Evolutionary conservation across 2,113 vertebrate genomes (phyloP).

Genomic region (Galeopterus variegatus): DNA sequence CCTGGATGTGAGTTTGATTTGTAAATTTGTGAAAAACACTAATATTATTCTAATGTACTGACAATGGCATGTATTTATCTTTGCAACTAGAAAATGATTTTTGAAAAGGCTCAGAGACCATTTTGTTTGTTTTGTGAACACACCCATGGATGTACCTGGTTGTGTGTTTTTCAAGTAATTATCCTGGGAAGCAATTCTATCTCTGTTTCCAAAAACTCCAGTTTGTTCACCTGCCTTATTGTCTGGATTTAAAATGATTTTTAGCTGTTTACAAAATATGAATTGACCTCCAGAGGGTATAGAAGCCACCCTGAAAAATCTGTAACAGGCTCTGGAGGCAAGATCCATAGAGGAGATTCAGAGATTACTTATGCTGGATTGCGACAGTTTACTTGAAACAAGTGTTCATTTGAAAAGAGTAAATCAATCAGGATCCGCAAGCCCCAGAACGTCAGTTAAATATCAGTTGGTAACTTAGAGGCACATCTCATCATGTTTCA

Average conservation of each 20-base stretch:
- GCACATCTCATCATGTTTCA: not conserved
- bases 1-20: not conserved
- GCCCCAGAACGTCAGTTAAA: not conserved
- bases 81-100: conserved; percentile 37
- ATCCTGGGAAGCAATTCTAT: not conserved
- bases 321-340: not conserved
- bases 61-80: not conserved
- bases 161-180: not conserved
- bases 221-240: not conserved
- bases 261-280: not conserved
- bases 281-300: not conserved
- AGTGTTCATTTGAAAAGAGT: conserved; percentile 5
- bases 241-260: conserved; percentile 6
- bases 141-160: not conserved
- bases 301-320: not conserved
- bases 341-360: not conserved
- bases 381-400: not conserved
- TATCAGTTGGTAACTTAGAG: not conserved
- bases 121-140: conserved; percentile 53
- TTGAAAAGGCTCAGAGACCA: not conserved
- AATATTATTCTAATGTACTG: not conserved
- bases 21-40: conserved; percentile 7
- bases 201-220: not conserved
- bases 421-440: not conserved
- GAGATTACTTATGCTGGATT: not conserved